Evolutionary conservation across 2,797 vertebrate species (phyloP).

Genomic region (Eulemur coronatus): DNA sequence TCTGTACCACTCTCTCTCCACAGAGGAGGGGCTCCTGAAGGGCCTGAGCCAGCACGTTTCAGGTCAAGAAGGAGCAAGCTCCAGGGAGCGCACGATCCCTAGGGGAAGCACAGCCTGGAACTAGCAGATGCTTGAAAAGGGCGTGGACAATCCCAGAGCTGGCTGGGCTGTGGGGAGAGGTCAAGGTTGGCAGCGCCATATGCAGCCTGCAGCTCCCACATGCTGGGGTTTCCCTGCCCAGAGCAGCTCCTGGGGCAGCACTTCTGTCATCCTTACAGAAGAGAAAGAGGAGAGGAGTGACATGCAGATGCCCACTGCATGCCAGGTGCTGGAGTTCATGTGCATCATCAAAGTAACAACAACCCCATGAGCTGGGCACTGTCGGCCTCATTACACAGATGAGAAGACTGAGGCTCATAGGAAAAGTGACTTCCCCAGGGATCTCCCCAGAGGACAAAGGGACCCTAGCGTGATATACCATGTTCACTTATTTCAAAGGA

Average conservation of each 20-base stretch:
- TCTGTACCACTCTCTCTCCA: not conserved
- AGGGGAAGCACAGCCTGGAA: not conserved
- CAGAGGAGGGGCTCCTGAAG: not conserved
- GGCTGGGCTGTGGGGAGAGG: not conserved
- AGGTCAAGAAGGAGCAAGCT: not conserved
- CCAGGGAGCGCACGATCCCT: not conserved
- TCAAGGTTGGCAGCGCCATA: not conserved
- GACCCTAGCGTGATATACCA: not conserved
- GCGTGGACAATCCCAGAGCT: not conserved
- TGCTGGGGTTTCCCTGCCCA: not conserved
- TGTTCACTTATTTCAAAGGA: not conserved
- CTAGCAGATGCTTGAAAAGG: not conserved
- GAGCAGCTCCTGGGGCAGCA: not conserved
- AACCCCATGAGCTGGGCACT: rapidly evolving
- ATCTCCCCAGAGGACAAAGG: not conserved
- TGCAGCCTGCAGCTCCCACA: not conserved
- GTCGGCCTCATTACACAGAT: not conserved
- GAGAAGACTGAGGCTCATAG: not conserved
- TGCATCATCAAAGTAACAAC: not conserved
- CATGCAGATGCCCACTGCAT: too few relatives aligned
- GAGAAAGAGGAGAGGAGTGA: not conserved
- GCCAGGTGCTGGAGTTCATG: not conserved
- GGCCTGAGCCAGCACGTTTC: not conserved
- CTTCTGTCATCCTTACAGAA: not conserved
- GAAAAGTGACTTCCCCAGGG: not conserved